Base-by-base conservation (phyloP, 2,888 invertebrate genomes). In the Antheraea yamamai region DNA sequence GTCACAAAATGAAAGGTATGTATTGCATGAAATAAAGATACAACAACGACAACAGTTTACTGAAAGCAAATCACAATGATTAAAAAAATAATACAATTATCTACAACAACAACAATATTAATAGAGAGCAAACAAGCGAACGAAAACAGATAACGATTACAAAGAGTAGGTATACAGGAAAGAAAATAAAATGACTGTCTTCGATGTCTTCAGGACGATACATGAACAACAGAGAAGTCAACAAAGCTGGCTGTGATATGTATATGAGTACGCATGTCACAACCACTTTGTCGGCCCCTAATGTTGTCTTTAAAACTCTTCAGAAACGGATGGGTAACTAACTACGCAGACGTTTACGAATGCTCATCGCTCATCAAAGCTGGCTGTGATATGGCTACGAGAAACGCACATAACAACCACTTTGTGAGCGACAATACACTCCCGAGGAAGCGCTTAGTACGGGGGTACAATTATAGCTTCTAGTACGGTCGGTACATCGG, bases 161-260 rank as follows among this genome's bases (percentile, higher is more conserved):
- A 72, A 39, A 55, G 8, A 74, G 61, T 61, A 61, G 23, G 58
- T 61, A 75, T 64, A n/a, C 26, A 72, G 23, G 47, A 72, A 52
- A 72, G 23, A 72, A 47, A 72, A 51, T 23, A 72, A 64, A 47
- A 26, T 14, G 18, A 51, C 12, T 51, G 58, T 47, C 39, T 55
- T n/a, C 68, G 12, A n/a, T 58, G 39, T 61, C 72, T 23, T 47
- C 39, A 47, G 20, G 79, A 70, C 72, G 78, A 51, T 30, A 77
- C 77, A 72, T 51, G 76, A 78, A 79, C 83, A 80, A 76, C 80
- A 78, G 75, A 77, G 78, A 80, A 90, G 90, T 90, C 91, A 90
- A 90, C 91, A 91, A 89, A 91, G 98, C 98, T 98, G 98, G 98
- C 98, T 98, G 98, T 98, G 98, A 98, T 98, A 98, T 98, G 98